Evolutionary conservation across 2,113 vertebrate species (phyloP).

Genomic region (Bucco capensis): DNA sequence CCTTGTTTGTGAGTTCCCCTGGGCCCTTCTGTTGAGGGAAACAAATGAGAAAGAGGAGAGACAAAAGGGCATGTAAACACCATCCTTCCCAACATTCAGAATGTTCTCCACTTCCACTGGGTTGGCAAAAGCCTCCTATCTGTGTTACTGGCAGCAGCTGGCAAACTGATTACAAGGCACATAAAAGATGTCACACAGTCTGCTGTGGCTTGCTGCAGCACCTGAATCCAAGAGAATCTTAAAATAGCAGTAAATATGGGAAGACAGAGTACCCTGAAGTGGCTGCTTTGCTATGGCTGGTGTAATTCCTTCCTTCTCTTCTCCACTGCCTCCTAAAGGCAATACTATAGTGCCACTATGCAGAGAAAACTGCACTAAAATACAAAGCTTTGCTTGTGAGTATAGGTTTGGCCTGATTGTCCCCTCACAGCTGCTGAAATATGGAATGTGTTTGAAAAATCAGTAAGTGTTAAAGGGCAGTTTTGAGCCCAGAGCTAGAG

Average conservation of each 20-base stretch:
- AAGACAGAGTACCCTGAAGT: neutral
- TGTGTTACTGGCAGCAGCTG: neutral
- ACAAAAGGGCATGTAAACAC: neutral
- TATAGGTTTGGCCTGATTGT: conserved; percentile 5
- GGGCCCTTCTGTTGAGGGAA: neutral
- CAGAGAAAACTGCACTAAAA: conserved; percentile 3
- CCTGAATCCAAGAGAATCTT: neutral
- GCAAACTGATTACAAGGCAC: neutral
- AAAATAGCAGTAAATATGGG: neutral
- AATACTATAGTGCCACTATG: conserved; percentile 27
- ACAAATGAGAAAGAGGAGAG: neutral
- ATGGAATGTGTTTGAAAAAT: conserved; percentile 24
- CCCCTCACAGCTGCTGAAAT: conserved; percentile 50
- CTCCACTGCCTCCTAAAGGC: neutral
- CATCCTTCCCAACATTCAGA: neutral
- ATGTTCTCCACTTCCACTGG: neutral
- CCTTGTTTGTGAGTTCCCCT: neutral
- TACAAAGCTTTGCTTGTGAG: conserved; percentile 69
- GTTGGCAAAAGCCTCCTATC: neutral
- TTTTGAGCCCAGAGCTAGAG: conserved; percentile 25
- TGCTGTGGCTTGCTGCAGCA: neutral
- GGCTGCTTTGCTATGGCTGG: neutral
- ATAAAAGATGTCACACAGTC: neutral
- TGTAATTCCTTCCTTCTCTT: neutral
- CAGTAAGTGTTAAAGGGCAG: conserved; percentile 37